Conservation (phyloP, 2,888 invertebrate species). For the Kuschelorhynchus macadamiae region DNA sequence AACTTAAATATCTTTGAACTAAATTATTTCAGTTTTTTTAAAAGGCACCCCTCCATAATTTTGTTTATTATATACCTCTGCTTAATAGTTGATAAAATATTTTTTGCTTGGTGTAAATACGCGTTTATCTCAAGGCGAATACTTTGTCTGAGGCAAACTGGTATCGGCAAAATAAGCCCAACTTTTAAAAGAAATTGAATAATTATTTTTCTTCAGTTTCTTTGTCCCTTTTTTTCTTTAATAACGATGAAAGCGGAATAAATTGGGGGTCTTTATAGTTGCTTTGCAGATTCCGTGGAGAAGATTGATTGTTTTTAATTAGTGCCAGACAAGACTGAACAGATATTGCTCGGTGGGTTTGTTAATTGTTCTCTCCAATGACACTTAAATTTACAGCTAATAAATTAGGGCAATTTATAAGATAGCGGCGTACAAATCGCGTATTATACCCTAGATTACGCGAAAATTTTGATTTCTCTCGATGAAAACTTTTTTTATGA, state of each 20-base stretch:
- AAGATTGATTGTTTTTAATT: slow-evolving; percentile 49
- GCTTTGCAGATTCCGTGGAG: slow-evolving; percentile 33
- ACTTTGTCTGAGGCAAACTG: too few species aligned
- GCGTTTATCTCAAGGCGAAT: too few species aligned
- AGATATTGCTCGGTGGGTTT: slow-evolving; percentile 46
- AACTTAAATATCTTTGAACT: too few species aligned
- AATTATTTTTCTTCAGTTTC: too few species aligned
- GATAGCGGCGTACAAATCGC: slow-evolving; percentile 20
- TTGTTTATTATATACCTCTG: too few species aligned
- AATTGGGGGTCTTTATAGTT: slow-evolving; percentile 51
- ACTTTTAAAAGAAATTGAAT: too few species aligned
- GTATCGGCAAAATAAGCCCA: too few species aligned
- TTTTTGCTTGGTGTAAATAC: too few species aligned
- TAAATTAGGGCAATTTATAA: slow-evolving; percentile 28
- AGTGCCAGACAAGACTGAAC: slow-evolving; percentile 32
- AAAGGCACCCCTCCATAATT: too few species aligned
- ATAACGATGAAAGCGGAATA: slow-evolving; percentile 50
- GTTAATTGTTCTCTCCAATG: slow-evolving; percentile 39
- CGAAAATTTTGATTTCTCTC: not conserved
- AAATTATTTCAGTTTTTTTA: too few species aligned
- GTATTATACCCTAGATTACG: slow-evolving; percentile 9
- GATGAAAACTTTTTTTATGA: too few species aligned
- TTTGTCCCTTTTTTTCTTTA: slow-evolving; percentile 1
- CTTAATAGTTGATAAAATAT: too few species aligned
- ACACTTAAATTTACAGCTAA: slow-evolving; percentile 38